Conservation (phyloP, 2,113 vertebrate species). For the Neolamprologus devosi region DNA sequence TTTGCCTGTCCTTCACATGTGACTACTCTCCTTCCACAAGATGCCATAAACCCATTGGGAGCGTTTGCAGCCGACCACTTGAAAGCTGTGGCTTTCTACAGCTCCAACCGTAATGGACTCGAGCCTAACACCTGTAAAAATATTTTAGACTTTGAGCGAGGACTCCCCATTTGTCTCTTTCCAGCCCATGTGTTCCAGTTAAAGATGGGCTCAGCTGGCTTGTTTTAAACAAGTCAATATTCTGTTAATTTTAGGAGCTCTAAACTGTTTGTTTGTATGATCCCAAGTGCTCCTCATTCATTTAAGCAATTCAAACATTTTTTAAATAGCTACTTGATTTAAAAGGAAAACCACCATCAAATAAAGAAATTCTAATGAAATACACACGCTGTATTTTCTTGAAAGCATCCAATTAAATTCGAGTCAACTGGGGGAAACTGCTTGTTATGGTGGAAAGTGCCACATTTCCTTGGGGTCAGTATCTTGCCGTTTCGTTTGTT, state of each 20-base stretch:
- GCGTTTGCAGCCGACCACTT: slow-evolving; percentile 41
- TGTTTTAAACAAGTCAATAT: slow-evolving; percentile 30
- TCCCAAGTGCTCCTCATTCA: background rate
- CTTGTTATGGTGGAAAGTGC: slow-evolving; percentile 37
- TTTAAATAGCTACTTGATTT: background rate
- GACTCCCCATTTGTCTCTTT: background rate
- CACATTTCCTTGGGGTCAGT: slow-evolving; percentile 58
- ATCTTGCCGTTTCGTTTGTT: slow-evolving; percentile 37
- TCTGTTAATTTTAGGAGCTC: slow-evolving; percentile 29
- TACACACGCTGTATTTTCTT: background rate
- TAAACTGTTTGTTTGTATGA: background rate
- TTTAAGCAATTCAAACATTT: background rate
- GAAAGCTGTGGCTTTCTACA: slow-evolving; percentile 23
- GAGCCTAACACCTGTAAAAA: slow-evolving; percentile 34
- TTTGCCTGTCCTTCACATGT: slow-evolving; percentile 38
- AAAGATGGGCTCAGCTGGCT: slow-evolving; percentile 13
- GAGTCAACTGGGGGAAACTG: slow-evolving; percentile 14
- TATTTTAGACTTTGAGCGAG: slow-evolving; percentile 9
- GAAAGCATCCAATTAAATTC: slow-evolving; percentile 62
- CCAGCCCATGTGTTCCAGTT: background rate
- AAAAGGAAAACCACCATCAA: background rate
- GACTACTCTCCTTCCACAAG: slow-evolving; percentile 32
- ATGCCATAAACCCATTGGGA: slow-evolving; percentile 53
- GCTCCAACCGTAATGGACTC: slow-evolving; percentile 44
- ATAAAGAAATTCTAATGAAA: background rate